phyloP scores from a whole-genome alignment of 2,113 vertebrate genomes.

The Pithys albifrons region DNA sequence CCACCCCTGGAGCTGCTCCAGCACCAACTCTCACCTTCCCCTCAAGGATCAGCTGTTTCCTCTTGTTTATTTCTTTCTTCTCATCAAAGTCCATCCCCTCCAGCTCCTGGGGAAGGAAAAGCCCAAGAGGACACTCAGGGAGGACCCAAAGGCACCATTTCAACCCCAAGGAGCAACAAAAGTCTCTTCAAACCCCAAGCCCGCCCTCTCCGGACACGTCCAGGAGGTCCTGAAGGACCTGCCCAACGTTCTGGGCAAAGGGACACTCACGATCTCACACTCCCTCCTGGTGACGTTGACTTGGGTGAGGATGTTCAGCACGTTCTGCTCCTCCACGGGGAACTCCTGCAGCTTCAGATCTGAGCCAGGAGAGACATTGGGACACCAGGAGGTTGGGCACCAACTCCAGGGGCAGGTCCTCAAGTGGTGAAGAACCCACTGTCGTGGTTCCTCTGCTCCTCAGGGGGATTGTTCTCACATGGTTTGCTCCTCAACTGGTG shows the following conservation, averaged over 20 bases:
- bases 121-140: background rate
- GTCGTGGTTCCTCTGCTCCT: no score
- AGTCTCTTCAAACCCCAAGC: no score
- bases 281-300: constrained; percentile 91
- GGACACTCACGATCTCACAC: constrained; percentile 79
- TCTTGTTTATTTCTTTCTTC: constrained; percentile 94
- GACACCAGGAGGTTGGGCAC: rapidly evolving
- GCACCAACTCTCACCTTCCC: constrained; percentile 82
- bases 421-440: no score
- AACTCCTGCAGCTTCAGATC: constrained; percentile 87
- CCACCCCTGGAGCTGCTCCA: rapidly evolving
- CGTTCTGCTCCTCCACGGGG: constrained; percentile 79
- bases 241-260: background rate
- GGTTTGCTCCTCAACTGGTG: no score
- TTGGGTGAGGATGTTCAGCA: constrained; percentile 90
- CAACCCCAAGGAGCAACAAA: no score
- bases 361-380: background rate
- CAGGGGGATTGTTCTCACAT: no score
- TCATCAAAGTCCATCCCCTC: constrained; percentile 91
- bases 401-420: background rate
- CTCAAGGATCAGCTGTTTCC: constrained; percentile 93
- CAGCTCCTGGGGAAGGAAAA: constrained; percentile 79
- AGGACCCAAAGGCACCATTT: background rate
- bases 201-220: no score
- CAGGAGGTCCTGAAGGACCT: no score